Evolutionary conservation across 2,113 vertebrate genomes (phyloP), one percentile per base, ranked within the genome.

Genomic region (Python bivittatus): DNA sequence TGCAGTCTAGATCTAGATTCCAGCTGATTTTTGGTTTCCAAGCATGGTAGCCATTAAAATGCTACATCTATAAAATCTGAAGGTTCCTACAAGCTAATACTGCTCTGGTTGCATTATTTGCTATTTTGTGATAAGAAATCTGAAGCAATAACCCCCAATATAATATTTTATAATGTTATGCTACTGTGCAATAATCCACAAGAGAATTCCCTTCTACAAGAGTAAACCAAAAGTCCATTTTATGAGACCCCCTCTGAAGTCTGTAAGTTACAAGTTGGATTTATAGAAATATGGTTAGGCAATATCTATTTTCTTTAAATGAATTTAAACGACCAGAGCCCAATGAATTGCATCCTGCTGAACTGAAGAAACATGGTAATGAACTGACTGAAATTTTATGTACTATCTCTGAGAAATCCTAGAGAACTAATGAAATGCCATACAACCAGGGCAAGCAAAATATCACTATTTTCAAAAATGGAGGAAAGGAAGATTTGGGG

Each of bases 101-200:
- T 38, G 2, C 2, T 79, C 33, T 8, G 6, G 68, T 38, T 38
- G 15, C 2, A 8, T 79, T 79, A 79, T 38, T 79, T 15, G 15
- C 68, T 79, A 79, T 38, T 29, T 68, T n/a, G 29, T n/a, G 61
- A 68, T 27, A 7, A 42, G n/a, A 84, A 48, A 48, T 17, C 48
- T 86, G 84, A 53, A 79, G 6, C 23, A 52, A 29, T 85, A 60
- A 27, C 22, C 60, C 27, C 10, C 44, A 86, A 48, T 89, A 61
- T 27, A 61, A 90, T 85, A 94, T 95, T 93, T 94, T 96, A 93
- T 91, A 27, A 22, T 84, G 94, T 92, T 93, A 22, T 9, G 58
- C 90, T 94, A 52, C 92, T 94, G 93, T 94, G 92, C 96, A 95
- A 95, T 93, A 91, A 95, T 96, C 90, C 91, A 94, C 33, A 79